Conservation (phyloP, 2,113 vertebrate species). For the Ammodytes dubius region DNA sequence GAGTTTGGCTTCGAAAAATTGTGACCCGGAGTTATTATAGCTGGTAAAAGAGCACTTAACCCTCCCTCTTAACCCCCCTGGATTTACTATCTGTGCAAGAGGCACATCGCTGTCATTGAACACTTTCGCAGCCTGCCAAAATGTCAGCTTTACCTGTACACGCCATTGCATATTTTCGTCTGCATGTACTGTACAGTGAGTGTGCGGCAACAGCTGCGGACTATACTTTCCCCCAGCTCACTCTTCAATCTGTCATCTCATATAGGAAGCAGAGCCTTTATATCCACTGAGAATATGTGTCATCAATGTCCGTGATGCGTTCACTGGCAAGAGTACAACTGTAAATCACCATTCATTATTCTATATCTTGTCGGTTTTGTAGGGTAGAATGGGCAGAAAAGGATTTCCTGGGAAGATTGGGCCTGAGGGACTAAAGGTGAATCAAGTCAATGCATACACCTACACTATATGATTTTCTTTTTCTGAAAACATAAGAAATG, state of each 20-base stretch:
- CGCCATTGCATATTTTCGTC: slow-evolving; percentile 15
- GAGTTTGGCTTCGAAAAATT: slow-evolving; percentile 46
- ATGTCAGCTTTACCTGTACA: slow-evolving; percentile 55
- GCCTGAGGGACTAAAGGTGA: slow-evolving; percentile 92
- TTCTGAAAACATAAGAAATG: background rate
- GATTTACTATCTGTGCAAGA: slow-evolving; percentile 51
- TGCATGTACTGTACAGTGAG: background rate
- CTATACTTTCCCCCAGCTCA: background rate
- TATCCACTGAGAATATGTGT: background rate
- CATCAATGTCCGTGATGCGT: slow-evolving; percentile 35
- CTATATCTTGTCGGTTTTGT: slow-evolving; percentile 58
- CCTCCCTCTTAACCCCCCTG: slow-evolving; percentile 34
- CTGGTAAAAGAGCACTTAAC: slow-evolving; percentile 49
- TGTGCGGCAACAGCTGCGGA: slow-evolving; percentile 41
- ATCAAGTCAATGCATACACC: background rate
- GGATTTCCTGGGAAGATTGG: slow-evolving; percentile 93
- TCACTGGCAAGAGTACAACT: background rate
- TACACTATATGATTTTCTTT: background rate
- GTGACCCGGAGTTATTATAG: slow-evolving; percentile 51
- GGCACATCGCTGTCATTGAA: slow-evolving; percentile 45
- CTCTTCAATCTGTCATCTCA: slow-evolving; percentile 32
- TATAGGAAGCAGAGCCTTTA: slow-evolving; percentile 17
- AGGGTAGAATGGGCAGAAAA: slow-evolving; percentile 91
- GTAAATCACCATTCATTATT: slow-evolving; percentile 25
- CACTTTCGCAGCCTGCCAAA: slow-evolving; percentile 39